These are phyloP conservation scores for Hesperia comma DNA, from an alignment of 2,888 invertebrate species.

Conservation along the genomic window DNA sequence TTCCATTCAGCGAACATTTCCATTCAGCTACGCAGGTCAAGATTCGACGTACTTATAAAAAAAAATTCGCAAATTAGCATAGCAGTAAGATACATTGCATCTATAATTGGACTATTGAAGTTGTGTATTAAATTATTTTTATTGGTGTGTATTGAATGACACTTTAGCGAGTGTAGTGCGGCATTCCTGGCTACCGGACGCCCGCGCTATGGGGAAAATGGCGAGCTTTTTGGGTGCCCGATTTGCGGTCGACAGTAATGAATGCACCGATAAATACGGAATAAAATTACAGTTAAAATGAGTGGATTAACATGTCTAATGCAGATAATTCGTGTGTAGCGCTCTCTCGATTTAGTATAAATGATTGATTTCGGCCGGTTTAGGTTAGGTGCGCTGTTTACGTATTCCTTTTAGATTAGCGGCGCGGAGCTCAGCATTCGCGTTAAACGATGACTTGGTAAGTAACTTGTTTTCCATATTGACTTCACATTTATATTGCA, in stretches of 20 bases:
- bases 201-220: constrained; percentile 64
- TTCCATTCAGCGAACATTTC: too few relatives aligned
- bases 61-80: neutral
- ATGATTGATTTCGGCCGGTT: constrained; percentile 68
- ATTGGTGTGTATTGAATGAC: constrained; percentile 48
- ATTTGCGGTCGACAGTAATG: constrained; percentile 82
- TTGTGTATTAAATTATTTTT: constrained; percentile 40
- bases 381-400: constrained; percentile 38
- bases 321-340: constrained; percentile 80
- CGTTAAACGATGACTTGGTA: constrained; percentile 25
- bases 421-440: constrained; percentile 17
- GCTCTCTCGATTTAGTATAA: constrained; percentile 70
- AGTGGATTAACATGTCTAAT: constrained; percentile 85
- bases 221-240: constrained; percentile 81
- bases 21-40: too few relatives aligned
- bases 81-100: neutral
- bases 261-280: constrained; percentile 84
- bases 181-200: constrained; percentile 38
- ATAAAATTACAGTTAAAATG: constrained; percentile 85
- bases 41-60: too few relatives aligned
- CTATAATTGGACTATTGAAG: constrained; percentile 29
- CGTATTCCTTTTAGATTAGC: constrained; percentile 43
- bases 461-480: constrained; percentile 7
- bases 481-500: too few relatives aligned
- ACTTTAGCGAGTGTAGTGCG: constrained; percentile 43